Evolutionary conservation across 2,888 invertebrate genomes (phyloP).

Genomic region (Epirrhoe alternata): DNA sequence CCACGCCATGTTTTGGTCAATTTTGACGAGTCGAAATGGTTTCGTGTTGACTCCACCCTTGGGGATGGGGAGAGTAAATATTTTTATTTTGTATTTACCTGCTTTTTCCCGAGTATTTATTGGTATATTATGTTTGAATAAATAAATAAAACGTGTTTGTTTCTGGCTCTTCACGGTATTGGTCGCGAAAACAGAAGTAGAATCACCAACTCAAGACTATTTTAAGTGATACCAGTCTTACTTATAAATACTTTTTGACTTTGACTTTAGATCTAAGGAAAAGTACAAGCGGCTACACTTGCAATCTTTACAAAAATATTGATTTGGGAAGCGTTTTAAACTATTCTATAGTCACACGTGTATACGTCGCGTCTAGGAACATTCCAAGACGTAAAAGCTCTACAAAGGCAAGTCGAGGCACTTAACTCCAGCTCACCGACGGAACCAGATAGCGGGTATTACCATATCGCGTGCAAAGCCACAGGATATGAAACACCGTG

Average conservation of each 20-base stretch:
- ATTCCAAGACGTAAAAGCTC: neutral
- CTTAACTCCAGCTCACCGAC: slow-evolving; percentile 34
- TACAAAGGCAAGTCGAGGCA: slow-evolving; percentile 23
- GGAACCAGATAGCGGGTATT: slow-evolving; percentile 66
- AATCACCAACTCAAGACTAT: too few species aligned
- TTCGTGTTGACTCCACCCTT: slow-evolving; percentile 23
- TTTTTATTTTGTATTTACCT: neutral
- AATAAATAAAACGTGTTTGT: too few species aligned
- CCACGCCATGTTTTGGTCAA: slow-evolving; percentile 42
- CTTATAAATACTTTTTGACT: too few species aligned
- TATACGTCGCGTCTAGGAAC: neutral
- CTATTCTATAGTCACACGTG: neutral
- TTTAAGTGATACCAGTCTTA: too few species aligned
- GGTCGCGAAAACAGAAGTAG: too few species aligned
- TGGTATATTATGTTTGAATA: too few species aligned
- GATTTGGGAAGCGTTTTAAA: neutral
- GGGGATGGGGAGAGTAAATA: slow-evolving; percentile 1
- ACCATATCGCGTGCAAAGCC: slow-evolving; percentile 71
- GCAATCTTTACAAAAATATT: too few species aligned
- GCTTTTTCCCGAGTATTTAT: neutral
- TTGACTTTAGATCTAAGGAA: too few species aligned
- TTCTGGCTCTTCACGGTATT: too few species aligned
- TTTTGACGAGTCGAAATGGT: slow-evolving; percentile 35
- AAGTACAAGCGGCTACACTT: too few species aligned
- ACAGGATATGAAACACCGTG: slow-evolving; percentile 21